Percentiles rank a stretch among this genome's conserved stretches.
Evolutionary conservation across 2,888 invertebrate genomes (phyloP).

Genomic region (Argynnis bischoffii): DNA sequence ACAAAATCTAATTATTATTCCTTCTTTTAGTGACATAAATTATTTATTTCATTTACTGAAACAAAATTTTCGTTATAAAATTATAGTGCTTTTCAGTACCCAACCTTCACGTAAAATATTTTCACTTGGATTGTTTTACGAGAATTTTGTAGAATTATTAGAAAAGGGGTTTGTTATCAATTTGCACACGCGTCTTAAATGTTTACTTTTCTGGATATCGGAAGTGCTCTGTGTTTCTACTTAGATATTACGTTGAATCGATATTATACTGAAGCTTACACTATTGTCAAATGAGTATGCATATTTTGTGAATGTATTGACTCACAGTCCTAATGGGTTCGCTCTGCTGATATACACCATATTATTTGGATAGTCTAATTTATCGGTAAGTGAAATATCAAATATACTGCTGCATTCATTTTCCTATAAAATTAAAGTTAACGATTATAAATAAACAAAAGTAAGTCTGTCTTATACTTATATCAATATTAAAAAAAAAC

Average conservation of each 20-base stretch:
- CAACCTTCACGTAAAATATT: slow-evolving; percentile 44
- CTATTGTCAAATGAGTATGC: slow-evolving; percentile 70
- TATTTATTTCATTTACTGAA: slow-evolving; percentile 5
- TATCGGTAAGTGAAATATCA: slow-evolving; percentile 44
- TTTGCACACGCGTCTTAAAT: slow-evolving; percentile 43
- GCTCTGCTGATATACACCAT: slow-evolving; percentile 41
- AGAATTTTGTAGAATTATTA: slow-evolving; percentile 30
- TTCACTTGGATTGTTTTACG: slow-evolving; percentile 39
- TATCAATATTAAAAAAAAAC: too few relatives aligned
- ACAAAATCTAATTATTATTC: slow-evolving; percentile 19
- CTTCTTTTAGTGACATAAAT: slow-evolving; percentile 16
- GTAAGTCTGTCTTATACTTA: too few relatives aligned
- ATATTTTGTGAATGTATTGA: slow-evolving; percentile 59
- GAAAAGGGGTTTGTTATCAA: slow-evolving; percentile 32
- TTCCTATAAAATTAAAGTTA: too few relatives aligned
- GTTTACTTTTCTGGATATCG: slow-evolving; percentile 55
- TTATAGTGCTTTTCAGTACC: slow-evolving; percentile 14
- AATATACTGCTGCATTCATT: background rate
- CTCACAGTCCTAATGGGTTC: slow-evolving; percentile 56
- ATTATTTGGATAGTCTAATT: slow-evolving; percentile 38
- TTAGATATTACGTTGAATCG: slow-evolving; percentile 57
- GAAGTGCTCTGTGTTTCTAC: slow-evolving; percentile 52
- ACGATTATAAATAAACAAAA: too few relatives aligned
- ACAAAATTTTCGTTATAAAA: slow-evolving; percentile 16
- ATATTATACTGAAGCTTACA: slow-evolving; percentile 57